Percentiles rank a stretch among this genome's conserved stretches.
Evolutionary conservation across 1,140 invertebrate genomes (phyloP).

Genomic region (Brachionus angularis): DNA sequence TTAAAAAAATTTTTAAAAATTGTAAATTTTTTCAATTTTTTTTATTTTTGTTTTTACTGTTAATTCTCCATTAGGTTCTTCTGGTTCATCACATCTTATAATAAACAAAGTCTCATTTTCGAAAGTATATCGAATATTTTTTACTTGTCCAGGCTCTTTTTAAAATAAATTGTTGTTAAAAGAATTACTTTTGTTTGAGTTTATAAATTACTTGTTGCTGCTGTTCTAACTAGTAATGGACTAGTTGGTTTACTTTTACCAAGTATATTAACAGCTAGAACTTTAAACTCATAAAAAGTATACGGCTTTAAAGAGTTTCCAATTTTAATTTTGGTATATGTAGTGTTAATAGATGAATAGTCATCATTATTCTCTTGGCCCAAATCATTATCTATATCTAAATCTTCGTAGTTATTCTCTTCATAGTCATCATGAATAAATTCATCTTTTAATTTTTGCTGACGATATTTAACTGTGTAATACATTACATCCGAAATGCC

Average conservation of each 20-base stretch:
- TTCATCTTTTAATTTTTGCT: not conserved
- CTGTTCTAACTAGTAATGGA: constrained; percentile 19
- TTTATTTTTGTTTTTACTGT: not conserved
- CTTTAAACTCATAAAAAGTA: constrained; percentile 22
- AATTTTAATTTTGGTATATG: constrained; percentile 14
- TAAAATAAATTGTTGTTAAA: not conserved
- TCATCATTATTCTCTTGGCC: not conserved
- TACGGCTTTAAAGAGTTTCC: constrained; percentile 23
- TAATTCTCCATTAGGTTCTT: constrained; percentile 36
- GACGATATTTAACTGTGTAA: not conserved
- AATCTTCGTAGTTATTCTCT: not conserved
- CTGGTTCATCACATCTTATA: constrained; percentile 27
- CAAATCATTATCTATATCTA: not conserved
- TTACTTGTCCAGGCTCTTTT: constrained; percentile 27
- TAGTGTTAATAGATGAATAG: constrained; percentile 5
- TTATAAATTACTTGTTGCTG: constrained; percentile 8
- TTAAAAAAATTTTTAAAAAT: not conserved
- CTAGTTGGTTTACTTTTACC: not conserved
- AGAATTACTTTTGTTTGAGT: not conserved
- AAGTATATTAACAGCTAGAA: constrained; percentile 16
- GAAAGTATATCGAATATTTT: constrained; percentile 38
- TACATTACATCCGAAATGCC: not conserved
- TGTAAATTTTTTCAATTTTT: not conserved
- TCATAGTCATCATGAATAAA: not conserved
- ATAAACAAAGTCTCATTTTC: constrained; percentile 16